These are phyloP conservation scores for Margarornis squamiger DNA, from an alignment of 2,797 vertebrate species.

Conservation along the genomic window DNA sequence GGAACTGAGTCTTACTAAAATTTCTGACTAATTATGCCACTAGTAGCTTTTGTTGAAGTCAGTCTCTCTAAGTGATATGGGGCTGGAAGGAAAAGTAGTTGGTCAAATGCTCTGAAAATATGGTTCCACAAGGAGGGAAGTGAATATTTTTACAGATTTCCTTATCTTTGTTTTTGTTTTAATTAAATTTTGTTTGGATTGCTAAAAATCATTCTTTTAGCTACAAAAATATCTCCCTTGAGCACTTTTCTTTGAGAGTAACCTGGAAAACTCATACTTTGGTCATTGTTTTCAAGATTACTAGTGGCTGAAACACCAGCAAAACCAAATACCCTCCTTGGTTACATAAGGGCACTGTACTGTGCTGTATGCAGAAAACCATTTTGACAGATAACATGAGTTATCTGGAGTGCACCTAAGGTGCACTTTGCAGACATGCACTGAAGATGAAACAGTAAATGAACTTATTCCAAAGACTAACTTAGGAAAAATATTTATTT, in stretches of 20 bases:
- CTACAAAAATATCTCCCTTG: not conserved
- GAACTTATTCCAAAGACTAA: not conserved
- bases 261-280: not conserved
- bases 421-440: not conserved
- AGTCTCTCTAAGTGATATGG: not conserved
- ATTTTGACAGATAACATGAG: not conserved
- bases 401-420: not conserved
- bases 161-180: not conserved
- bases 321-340: not conserved
- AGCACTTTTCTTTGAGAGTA: not conserved
- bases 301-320: not conserved
- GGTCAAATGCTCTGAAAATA: not conserved
- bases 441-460: not conserved
- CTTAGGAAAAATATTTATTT: not conserved
- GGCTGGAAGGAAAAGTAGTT: not conserved
- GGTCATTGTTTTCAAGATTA: not conserved
- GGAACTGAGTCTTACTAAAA: not conserved
- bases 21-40: not conserved
- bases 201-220: not conserved
- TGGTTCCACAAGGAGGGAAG: fast-evolving
- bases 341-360: not conserved
- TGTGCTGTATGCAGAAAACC: not conserved
- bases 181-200: not conserved
- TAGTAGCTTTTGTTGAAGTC: not conserved
- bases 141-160: not conserved